Base-by-base conservation (phyloP, 2,797 vertebrate species). In the Buphagus erythrorhynchus region DNA sequence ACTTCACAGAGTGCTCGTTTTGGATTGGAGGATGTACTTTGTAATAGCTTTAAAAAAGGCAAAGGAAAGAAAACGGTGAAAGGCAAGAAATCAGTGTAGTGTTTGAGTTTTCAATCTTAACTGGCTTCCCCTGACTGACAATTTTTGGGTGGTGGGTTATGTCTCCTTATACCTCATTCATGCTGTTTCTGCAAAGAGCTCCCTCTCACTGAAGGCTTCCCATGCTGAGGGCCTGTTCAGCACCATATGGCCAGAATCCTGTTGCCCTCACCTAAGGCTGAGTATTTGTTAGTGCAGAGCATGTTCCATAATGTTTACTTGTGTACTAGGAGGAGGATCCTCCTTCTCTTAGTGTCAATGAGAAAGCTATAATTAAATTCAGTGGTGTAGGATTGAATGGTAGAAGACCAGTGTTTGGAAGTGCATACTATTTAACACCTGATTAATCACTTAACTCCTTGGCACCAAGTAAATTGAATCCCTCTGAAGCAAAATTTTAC, bases 401-500 rank as follows among this genome's bases (percentile, higher is more conserved):
- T 66, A 49, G 49, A 83, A 94, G 86, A 72, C 43, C 36, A 48
- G 38, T 49, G 52, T 88, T 93, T 84, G 76, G 73, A 80, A 68
- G 58, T 84, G 62, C 31, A 1, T 84, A 63, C 54, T 93, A 26
- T 86, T 96, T 96, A 95, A 93, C 79, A 84, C 69, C 79, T 69
- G 93, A 84, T 95, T 94, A 96, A 96, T 95, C 82, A 59, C 87
- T 94, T 95, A 91, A 90, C 84, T 94, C 54, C 58, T 91, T 96
- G 93, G 73, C 86, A 93, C 43, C 40, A 21, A 86, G 69, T 91
- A 86, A 91, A 95, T 88, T 91, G 95, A 93, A 90, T 96, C 58
- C 69, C 62, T 94, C 69, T 90, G 68, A 97, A 97, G 89, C 54
- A 88, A 95, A 95, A 94, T 95, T 96, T 96, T 91, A 88, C 89